Conservation (phyloP, 2,888 invertebrate genomes). For the Artemia sinica region DNA sequence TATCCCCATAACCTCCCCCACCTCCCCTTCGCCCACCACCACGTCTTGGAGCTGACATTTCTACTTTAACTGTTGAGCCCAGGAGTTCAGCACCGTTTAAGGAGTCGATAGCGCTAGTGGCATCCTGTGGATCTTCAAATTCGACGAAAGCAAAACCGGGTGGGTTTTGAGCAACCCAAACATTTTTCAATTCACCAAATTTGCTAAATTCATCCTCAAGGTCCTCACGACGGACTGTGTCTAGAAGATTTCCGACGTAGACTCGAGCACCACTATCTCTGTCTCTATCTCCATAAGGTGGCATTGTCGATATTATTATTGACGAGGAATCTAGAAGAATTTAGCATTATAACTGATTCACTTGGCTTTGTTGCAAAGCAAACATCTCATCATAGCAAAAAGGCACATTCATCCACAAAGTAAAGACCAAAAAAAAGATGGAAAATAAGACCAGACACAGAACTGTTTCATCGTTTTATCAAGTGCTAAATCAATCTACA, state of each 20-base stretch:
- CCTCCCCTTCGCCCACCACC: slow-evolving; percentile 3
- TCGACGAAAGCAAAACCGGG: slow-evolving; percentile 7
- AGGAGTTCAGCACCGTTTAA: slow-evolving; percentile 12
- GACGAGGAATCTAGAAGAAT: slow-evolving; percentile 6
- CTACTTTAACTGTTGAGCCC: slow-evolving; percentile 6
- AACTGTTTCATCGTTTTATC: too few species aligned
- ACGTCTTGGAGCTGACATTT: slow-evolving; percentile 11
- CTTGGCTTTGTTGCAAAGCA: too few species aligned
- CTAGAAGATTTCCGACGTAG: slow-evolving; percentile 6
- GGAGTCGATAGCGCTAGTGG: slow-evolving; percentile 8
- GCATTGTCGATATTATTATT: not conserved
- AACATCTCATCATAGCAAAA: too few species aligned
- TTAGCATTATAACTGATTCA: not conserved
- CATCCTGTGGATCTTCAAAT: slow-evolving; percentile 12
- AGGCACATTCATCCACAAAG: too few species aligned
- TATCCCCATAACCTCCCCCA: not conserved
- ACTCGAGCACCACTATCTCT: slow-evolving; percentile 13
- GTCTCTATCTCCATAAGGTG: slow-evolving; percentile 13
- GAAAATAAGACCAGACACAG: too few species aligned
- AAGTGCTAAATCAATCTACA: too few species aligned
- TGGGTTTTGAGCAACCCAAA: slow-evolving; percentile 7
- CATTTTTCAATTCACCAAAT: slow-evolving; percentile 6
- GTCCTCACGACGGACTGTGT: slow-evolving; percentile 10
- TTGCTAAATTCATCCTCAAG: slow-evolving; percentile 12
- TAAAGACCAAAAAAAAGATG: too few species aligned